These are phyloP conservation scores for Hydropotes inermis DNA, from an alignment of 2,113 vertebrate species.

Conservation along the genomic window DNA sequence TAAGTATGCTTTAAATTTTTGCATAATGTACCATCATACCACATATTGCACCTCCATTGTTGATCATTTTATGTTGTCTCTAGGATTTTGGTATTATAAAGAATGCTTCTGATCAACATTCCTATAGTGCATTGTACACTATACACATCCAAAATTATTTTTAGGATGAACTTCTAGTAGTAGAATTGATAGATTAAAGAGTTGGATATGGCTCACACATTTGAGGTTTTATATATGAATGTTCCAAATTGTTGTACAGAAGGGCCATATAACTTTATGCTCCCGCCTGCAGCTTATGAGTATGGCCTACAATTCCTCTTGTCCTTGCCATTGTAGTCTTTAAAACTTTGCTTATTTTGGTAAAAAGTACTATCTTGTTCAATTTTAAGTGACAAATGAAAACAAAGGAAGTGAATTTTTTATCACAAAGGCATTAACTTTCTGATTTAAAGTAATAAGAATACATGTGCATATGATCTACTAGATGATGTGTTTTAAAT, in stretches of 20 bases:
- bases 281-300: background rate
- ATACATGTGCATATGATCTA: background rate
- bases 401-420: background rate
- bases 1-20: background rate
- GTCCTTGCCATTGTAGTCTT: background rate
- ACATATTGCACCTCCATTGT: background rate
- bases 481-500: background rate
- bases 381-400: background rate
- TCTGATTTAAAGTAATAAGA: background rate
- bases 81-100: background rate
- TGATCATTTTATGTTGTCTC: background rate
- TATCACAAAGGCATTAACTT: background rate
- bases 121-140: background rate
- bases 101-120: background rate
- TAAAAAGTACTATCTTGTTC: background rate
- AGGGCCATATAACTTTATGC: background rate
- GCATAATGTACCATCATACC: background rate
- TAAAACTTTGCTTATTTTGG: background rate
- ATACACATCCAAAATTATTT: background rate
- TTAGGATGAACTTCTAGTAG: background rate
- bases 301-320: background rate
- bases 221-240: background rate
- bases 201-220: background rate
- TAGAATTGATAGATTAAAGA: background rate
- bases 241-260: background rate